Base-by-base conservation (phyloP, 2,113 vertebrate species). In the Myotis davidii region DNA sequence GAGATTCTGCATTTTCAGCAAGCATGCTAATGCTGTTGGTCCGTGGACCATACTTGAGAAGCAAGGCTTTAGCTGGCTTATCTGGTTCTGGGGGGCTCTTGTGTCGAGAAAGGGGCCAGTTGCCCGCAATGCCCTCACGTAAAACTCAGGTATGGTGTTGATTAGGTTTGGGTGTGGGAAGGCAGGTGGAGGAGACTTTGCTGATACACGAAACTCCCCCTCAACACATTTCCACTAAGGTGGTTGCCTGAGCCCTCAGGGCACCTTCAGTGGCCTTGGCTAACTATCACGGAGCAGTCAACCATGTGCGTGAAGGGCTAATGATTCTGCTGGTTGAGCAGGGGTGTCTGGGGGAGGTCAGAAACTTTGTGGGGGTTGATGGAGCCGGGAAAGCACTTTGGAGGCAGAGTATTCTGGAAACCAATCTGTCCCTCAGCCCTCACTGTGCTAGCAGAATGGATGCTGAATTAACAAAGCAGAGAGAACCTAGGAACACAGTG, bases 381-480 rank as follows among this genome's bases (percentile, higher is more conserved):
- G 52, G 79, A 95, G 65, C 37, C 32, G 64, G 72, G 23, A 79
- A 91, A 74, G 5, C 90, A 74, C 83, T 45, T 50, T 81, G 76
- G 76, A 95, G 54, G 37, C 85, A 85, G 67, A 86, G 34, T 77
- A 69, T 94, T 96, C 84, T 89, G 81, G 85, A 97, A 95, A 89
- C 29, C n/a, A 90, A 87, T 95, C 87, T 92, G 77, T 92, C 73
- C 94, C 65, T 61, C 77, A 94, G 70, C 65, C 85, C 61, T 94
- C 76, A 65, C 64, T 77, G 76, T 29, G 81, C 90, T 42, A 73
- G 90, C 95, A 90, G 81, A 90, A 84, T 96, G 95, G 85, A 69
- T 95, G 95, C 95, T 97, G 95, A 97, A 94, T 97, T 97, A 90
- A 88, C 97, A 97, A 93, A 96, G 84, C 84, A 9, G 90, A 96